Base-by-base conservation (phyloP, 2,888 invertebrate genomes). In the Galeopsomyia nigrocyanea region DNA sequence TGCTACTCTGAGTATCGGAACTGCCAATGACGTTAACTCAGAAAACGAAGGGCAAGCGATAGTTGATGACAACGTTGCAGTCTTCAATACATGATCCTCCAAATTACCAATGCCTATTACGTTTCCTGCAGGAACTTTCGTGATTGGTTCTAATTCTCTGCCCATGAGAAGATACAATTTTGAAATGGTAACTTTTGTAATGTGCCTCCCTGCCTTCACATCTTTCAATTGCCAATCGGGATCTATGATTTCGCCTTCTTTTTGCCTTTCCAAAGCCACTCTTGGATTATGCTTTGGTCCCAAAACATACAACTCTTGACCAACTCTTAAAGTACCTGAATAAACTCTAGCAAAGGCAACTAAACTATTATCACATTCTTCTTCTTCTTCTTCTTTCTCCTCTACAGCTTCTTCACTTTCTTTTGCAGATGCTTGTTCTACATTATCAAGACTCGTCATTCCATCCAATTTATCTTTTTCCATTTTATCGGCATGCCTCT, bases 261-360 rank as follows among this genome's bases (percentile, higher is more conserved):
- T 84, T 79, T 84, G 82, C 84, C 80, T 78, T 76, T 84, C 85
- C 50, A 91, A 83, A 68, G 90, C 88, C 76, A 88, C 87, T 60
- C 88, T 88, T 0, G 97, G 97, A 86, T 96, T 92, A 86, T 98
- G 96, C 86, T 96, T 95, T 1, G 97, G 95, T 16, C 95, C 92
- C 26, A 98, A 87, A 19, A 96, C 94, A 87, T 91, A 97, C 6
- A 98, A 87, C 81, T 91, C 91, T 81, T 93, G 91, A 9, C 96
- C 96, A 79, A 89, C 89, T 77, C 86, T 91, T 49, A 98, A 85
- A 67, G 90, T 93, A 2, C 99, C 98, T 84, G 96, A 96, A 85
- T 95, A 98, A 49, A 99, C 90, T 81, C 98, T 90, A 19, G 97
- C 97, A 88, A 99, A 96, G 0, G 96, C 98, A 76, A 99, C 89